Evolutionary conservation across 2,113 vertebrate genomes (phyloP).

Genomic region (Archocentrus centrarchus): DNA sequence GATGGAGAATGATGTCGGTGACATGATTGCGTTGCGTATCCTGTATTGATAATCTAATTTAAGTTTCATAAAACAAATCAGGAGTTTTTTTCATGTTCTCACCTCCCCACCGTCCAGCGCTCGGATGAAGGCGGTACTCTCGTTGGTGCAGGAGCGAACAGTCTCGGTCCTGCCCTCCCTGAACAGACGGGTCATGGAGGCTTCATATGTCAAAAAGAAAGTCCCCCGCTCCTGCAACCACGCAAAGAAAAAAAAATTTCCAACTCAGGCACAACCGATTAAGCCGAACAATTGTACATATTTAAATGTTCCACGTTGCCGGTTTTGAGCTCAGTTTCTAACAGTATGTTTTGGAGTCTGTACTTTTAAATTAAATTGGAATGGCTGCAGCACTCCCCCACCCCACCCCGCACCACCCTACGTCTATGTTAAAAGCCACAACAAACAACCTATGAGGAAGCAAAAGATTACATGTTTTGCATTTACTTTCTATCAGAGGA

Average conservation of each 20-base stretch:
- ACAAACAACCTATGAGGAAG: too few species aligned
- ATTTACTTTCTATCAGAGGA: too few species aligned
- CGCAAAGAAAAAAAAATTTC: not conserved
- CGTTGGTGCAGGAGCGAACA: slow-evolving; percentile 84
- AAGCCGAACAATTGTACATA: not conserved
- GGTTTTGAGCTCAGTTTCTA: too few species aligned
- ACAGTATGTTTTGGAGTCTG: not conserved
- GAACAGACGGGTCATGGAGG: slow-evolving; percentile 90
- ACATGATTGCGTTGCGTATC: not conserved
- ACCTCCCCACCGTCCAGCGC: slow-evolving; percentile 83
- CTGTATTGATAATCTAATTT: not conserved
- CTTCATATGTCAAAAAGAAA: slow-evolving; percentile 89
- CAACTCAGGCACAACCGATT: slow-evolving; percentile 20
- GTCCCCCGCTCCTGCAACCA: slow-evolving; percentile 80
- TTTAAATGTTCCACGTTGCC: too few species aligned
- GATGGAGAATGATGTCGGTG: not conserved
- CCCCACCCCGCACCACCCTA: too few species aligned
- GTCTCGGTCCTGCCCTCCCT: slow-evolving; percentile 90
- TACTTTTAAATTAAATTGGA: not conserved
- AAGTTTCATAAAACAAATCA: not conserved
- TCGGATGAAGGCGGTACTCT: slow-evolving; percentile 84
- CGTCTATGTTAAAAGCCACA: too few species aligned
- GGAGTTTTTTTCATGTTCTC: slow-evolving; percentile 7
- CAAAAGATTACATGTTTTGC: too few species aligned
- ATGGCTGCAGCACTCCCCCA: too few species aligned